A percentile compares a stretch with the other conserved stretches of the same genome.
These are phyloP conservation scores for Microctenopoma stevenorrisi DNA, from an alignment of 2,797 vertebrate genomes.

Conservation along the genomic window DNA sequence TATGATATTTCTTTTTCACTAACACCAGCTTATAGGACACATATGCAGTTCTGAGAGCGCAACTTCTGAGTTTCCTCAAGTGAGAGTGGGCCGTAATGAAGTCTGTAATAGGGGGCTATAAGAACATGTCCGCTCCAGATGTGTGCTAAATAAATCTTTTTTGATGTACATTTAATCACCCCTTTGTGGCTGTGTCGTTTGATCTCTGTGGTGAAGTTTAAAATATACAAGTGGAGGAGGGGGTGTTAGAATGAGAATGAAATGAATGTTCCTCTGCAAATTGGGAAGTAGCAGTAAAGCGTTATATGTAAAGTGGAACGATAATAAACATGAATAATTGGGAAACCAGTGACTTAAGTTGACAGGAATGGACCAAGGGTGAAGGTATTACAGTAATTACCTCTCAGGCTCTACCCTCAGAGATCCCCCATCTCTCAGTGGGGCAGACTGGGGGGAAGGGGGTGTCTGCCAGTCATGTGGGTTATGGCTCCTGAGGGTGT, in stretches of 20 bases:
- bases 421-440: conserved; percentile 37
- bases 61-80: conserved; percentile 21
- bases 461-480: conserved; percentile 52
- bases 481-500: conserved; percentile 59
- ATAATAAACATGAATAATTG: conserved; percentile 61
- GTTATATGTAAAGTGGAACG: conserved; percentile 60
- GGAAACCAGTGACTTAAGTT: conserved; percentile 49
- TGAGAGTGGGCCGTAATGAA: conserved; percentile 57
- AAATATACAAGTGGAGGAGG: conserved; percentile 48
- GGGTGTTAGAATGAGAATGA: conserved; percentile 10
- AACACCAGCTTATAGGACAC: conserved; percentile 14
- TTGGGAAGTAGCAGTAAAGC: conserved; percentile 36
- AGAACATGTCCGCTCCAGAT: conserved; percentile 62
- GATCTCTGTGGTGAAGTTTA: conserved; percentile 75
- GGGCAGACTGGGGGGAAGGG: conserved; percentile 39
- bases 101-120: conserved; percentile 62
- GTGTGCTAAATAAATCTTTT: conserved; percentile 69
- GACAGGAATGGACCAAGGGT: conserved; percentile 62
- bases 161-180: conserved; percentile 78
- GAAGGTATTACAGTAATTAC: conserved; percentile 77
- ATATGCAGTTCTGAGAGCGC: conserved; percentile 1
- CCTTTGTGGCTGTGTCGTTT: conserved; percentile 75
- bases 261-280: conserved; percentile 30
- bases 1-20: conserved; percentile 27
- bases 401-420: conserved; percentile 52